These are phyloP conservation scores for Enteromius viviparus DNA, from an alignment of 2,797 vertebrate species.

Conservation along the genomic window DNA sequence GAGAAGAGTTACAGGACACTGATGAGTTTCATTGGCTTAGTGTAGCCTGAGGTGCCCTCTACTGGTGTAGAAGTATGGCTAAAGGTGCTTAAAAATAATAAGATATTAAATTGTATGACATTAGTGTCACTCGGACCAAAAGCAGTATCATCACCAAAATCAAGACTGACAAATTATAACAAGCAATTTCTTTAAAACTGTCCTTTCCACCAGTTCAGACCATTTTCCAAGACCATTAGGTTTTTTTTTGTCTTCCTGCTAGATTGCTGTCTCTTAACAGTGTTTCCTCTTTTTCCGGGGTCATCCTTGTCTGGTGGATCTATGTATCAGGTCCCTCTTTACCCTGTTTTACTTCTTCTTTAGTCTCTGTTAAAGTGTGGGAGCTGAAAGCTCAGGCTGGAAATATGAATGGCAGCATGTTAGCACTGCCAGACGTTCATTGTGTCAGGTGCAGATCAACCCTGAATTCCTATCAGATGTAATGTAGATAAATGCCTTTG, in stretches of 20 bases:
- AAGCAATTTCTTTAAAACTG: neutral
- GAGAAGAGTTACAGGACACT: neutral
- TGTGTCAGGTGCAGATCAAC: constrained; percentile 56
- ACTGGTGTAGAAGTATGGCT: constrained; percentile 15
- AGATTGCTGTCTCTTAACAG: constrained; percentile 2
- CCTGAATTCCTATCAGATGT: constrained; percentile 59
- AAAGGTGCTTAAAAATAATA: neutral
- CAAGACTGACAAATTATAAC: neutral
- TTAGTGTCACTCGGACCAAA: neutral
- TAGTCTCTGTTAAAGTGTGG: constrained; percentile 27
- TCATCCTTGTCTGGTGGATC: neutral
- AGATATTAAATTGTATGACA: neutral
- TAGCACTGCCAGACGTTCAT: constrained; percentile 49
- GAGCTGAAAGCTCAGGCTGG: constrained; percentile 21
- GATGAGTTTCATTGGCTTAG: neutral
- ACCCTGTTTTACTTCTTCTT: constrained; percentile 8
- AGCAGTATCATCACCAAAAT: neutral
- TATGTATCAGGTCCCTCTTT: constrained; percentile 15
- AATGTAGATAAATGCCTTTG: constrained; percentile 65
- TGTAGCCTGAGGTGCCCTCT: constrained; percentile 35
- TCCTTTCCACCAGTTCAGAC: neutral
- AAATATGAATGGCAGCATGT: constrained; percentile 47
- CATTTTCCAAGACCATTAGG: neutral
- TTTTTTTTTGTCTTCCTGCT: neutral
- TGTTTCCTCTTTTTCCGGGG: neutral